A percentile compares a stretch with the other conserved stretches of the same genome.
These are phyloP conservation scores for Siphamia tubifer DNA, from an alignment of 2,113 vertebrate genomes.

Conservation along the genomic window DNA sequence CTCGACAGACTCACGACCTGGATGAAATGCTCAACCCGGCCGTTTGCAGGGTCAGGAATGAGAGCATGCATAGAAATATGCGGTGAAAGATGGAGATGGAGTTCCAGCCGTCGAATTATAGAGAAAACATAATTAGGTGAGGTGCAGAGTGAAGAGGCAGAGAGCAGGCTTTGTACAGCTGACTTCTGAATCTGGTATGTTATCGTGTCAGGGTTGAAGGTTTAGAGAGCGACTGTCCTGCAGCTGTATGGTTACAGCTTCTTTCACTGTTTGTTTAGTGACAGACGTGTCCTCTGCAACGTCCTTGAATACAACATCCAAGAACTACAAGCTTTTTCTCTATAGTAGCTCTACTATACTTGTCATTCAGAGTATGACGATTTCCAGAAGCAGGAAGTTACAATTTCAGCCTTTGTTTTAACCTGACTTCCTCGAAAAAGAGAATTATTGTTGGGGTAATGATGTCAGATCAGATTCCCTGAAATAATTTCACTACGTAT, in stretches of 20 bases:
- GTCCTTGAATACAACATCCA: conserved; percentile 26
- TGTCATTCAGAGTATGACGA: too few relatives aligned
- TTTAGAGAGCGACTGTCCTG: neutral
- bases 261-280: neutral
- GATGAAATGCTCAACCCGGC: too few relatives aligned
- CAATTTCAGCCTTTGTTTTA: neutral
- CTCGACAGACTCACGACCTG: neutral
- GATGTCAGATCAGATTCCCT: neutral
- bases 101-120: conserved; percentile 7
- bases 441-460: neutral
- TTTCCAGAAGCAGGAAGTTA: too few relatives aligned
- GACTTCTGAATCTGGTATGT: conserved; percentile 19
- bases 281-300: neutral
- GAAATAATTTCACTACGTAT: neutral
- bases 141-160: conserved; percentile 55
- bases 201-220: neutral
- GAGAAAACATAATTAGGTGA: conserved; percentile 45
- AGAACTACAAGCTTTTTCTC: neutral
- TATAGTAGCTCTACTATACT: neutral
- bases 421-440: neutral
- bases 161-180: conserved; percentile 7
- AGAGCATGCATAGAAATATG: conserved; percentile 8
- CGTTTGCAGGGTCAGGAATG: conserved; percentile 24
- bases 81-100: conserved; percentile 22
- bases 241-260: conserved; percentile 34